phyloP scores from a whole-genome alignment of 2,888 invertebrate species.

The Bembecia ichneumoniformis region DNA sequence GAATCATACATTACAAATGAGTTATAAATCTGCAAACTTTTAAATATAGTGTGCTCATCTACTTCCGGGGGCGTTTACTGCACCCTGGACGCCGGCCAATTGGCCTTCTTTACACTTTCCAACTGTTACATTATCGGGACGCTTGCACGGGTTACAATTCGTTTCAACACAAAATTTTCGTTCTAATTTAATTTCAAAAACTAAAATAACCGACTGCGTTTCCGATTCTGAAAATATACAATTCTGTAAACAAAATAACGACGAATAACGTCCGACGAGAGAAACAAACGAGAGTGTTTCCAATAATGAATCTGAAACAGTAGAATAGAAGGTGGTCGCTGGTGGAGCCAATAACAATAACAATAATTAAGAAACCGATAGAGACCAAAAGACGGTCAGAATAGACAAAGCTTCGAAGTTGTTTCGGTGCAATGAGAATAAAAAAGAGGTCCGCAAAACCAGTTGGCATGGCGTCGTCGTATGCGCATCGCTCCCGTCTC shows the following conservation, averaged over 20 bases:
- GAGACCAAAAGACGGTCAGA: not conserved
- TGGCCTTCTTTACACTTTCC: slow-evolving; percentile 37
- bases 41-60: slow-evolving; percentile 21
- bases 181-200: slow-evolving; percentile 18
- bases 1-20: not conserved
- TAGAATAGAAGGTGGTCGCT: not conserved
- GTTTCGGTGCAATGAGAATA: slow-evolving; percentile 8
- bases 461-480: slow-evolving; percentile 36
- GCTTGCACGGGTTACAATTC: slow-evolving; percentile 24
- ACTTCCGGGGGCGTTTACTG: slow-evolving; percentile 44
- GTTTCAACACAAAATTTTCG: slow-evolving; percentile 27
- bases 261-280: not conserved
- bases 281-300: not conserved
- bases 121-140: slow-evolving; percentile 35
- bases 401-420: not conserved
- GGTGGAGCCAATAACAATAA: not conserved
- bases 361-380: no score
- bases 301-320: not conserved
- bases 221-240: not conserved
- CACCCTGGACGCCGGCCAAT: slow-evolving; percentile 48
- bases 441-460: slow-evolving; percentile 23
- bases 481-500: slow-evolving; percentile 32
- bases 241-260: not conserved
- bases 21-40: not conserved
- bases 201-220: slow-evolving; percentile 23